Evolutionary conservation across 2,888 invertebrate species (phyloP), one percentile per base, ranked within the genome.

Genomic region (Bellardia bayeri): DNA sequence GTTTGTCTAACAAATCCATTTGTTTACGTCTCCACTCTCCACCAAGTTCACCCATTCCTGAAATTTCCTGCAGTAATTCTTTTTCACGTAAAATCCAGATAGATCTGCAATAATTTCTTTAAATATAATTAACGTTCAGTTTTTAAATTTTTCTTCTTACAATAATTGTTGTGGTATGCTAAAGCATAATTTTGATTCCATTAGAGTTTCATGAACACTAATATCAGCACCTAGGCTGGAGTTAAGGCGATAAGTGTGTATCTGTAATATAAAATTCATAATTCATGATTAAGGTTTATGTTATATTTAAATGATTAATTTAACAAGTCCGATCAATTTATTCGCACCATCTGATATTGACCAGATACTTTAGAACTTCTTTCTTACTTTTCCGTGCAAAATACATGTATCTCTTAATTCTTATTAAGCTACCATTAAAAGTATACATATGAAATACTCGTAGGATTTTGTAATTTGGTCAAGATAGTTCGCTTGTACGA

Each of bases 81-180:
- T 97, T 98, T 92, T 99, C 99, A 90, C 98, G 97, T 90, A 97
- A 96, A 88, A 98, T 98, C 96, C 97, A 98, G 83, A 98, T 96
- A 72, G 97, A 97, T 88, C 98, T 98, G 91, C 63, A 93, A 89
- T 16, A 0, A 14, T 45, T 45, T 37, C n/a, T 40, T 51, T 51
- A n/a, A n/a, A n/a, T 51, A n/a, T 1, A 1, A n/a, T 23, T 51
- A n/a, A 1, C 23, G n/a, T 30, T 58, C 3, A 49, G 37, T 11
- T 40, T 2, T 45, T 1, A 5, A 1, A 33, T 30, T 42, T 7
- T 16, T 66, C 2, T 8, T 95, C 97, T 96, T 94, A 98, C 97
- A 99, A 94, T 88, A 98, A 94, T 93, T 98, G 97, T 90, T 97
- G 96, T 1, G 99, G 98, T 93, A 99, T 96, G 68, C 95, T 95